Conservation (phyloP, 2,888 invertebrate species). For the Bellardia pandia region DNA sequence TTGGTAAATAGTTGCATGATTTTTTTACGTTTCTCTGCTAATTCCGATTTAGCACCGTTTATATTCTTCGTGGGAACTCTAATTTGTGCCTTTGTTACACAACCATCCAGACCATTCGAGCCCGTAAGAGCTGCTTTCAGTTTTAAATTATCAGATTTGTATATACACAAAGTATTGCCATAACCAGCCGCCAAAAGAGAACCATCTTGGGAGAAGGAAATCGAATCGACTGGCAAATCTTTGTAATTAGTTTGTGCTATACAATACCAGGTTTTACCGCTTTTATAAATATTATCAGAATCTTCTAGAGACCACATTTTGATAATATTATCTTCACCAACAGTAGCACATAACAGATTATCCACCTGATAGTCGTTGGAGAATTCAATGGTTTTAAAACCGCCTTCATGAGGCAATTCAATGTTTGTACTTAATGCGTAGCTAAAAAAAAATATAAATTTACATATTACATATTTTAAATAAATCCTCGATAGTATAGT, state of each 20-base stretch:
- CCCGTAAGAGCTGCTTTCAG: slow-evolving; percentile 86
- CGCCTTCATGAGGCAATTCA: slow-evolving; percentile 89
- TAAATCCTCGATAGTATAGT: slow-evolving; percentile 13
- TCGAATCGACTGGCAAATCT: slow-evolving; percentile 85
- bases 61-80: slow-evolving; percentile 75
- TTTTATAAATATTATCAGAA: slow-evolving; percentile 85
- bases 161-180: slow-evolving; percentile 88
- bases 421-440: slow-evolving; percentile 89
- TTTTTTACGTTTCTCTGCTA: slow-evolving; percentile 78
- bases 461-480: no score
- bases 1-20: slow-evolving; percentile 78
- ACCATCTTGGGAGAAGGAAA: slow-evolving; percentile 90
- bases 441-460: slow-evolving; percentile 82
- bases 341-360: slow-evolving; percentile 86
- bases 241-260: slow-evolving; percentile 87
- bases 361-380: slow-evolving; percentile 85
- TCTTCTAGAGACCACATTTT: slow-evolving; percentile 89
- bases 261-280: slow-evolving; percentile 88
- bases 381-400: slow-evolving; percentile 87
- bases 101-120: slow-evolving; percentile 80
- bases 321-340: slow-evolving; percentile 88
- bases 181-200: slow-evolving; percentile 90
- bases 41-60: slow-evolving; percentile 76
- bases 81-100: slow-evolving; percentile 80
- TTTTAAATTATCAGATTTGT: slow-evolving; percentile 87